Base-by-base conservation (phyloP, 2,888 invertebrate species). In the Stenodema calcarata region DNA sequence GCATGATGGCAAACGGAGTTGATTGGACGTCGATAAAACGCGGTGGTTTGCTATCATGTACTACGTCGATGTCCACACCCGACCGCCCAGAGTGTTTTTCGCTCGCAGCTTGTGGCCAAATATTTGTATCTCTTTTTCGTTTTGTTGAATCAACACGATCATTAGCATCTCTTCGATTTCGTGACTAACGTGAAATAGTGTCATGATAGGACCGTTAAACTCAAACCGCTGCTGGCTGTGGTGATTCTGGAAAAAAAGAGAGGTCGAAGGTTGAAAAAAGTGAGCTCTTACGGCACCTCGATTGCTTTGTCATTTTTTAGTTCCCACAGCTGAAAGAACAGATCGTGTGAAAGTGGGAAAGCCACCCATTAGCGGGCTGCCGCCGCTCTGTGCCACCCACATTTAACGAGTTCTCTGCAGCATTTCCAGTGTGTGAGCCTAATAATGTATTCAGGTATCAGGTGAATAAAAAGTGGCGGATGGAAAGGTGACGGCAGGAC, bases 401-500 rank as follows among this genome's bases (percentile, higher is more conserved):
- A 23, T 18, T 62, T 62, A 62, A 23, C 62, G 62, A 62, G 62
- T 62, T 62, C 23, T 23, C 62, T 62, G 62, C 62, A 62, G 62
- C 11, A 62, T 62, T 62, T 23, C 62, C 23, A 62, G 62, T 23
- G 11, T 73, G 73, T 73, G 41, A 73, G 41, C 41, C n/a, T 41
- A 73, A 73, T 73, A 73, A 73, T 73, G 30, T 41, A 73, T 41
- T 73, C 73, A 73, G 41, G 30, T 73, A 73, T 73, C 41, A 41
- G 30, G 73, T 73, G 35, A 41, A 73, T 73, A 73, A 73, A 73
- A 73, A 73, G 73, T 73, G 18, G 35, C 35, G 35, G 35, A 62
- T 62, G 62, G 3, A 23, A 62, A 62, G 73, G 73, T 35, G 73
- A 73, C 6, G 30, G 73, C 18, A 73, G 35, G 73, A 35, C 4